Conservation (phyloP, 1,140 invertebrate species). For the Drosophila grimshawi region DNA sequence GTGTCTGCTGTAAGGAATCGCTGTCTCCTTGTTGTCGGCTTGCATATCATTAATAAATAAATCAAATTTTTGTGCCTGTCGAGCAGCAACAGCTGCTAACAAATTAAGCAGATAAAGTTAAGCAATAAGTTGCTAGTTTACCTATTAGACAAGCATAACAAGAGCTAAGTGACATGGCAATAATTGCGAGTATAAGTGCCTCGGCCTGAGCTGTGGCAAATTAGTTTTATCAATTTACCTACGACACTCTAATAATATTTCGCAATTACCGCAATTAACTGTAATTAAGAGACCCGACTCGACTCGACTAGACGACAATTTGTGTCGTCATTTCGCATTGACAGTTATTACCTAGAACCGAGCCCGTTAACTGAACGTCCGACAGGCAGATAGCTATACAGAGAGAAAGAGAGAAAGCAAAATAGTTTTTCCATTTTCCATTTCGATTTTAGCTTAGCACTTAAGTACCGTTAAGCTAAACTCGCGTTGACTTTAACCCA, state of each 20-base stretch:
- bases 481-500: constrained; percentile 15
- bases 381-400: background rate
- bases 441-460: constrained; percentile 34
- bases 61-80: constrained; percentile 77
- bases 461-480: constrained; percentile 29
- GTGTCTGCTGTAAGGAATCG: constrained; percentile 21
- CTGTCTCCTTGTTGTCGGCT: constrained; percentile 52
- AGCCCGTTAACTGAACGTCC: constrained; percentile 8
- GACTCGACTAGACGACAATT: constrained; percentile 56
- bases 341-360: constrained; percentile 35
- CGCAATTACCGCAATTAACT: constrained; percentile 78
- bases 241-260: constrained; percentile 66
- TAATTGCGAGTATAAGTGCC: constrained; percentile 23
- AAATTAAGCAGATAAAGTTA: constrained; percentile 78
- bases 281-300: constrained; percentile 65
- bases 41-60: constrained; percentile 83
- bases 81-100: constrained; percentile 51
- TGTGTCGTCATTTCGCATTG: constrained; percentile 57
- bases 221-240: constrained; percentile 73
- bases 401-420: background rate
- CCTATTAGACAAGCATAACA: constrained; percentile 68
- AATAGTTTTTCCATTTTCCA: background rate
- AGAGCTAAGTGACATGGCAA: constrained; percentile 32
- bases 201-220: constrained; percentile 24
- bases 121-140: constrained; percentile 64